Conservation (phyloP, 2,888 invertebrate species). For the Hoplodrina ambigua region DNA sequence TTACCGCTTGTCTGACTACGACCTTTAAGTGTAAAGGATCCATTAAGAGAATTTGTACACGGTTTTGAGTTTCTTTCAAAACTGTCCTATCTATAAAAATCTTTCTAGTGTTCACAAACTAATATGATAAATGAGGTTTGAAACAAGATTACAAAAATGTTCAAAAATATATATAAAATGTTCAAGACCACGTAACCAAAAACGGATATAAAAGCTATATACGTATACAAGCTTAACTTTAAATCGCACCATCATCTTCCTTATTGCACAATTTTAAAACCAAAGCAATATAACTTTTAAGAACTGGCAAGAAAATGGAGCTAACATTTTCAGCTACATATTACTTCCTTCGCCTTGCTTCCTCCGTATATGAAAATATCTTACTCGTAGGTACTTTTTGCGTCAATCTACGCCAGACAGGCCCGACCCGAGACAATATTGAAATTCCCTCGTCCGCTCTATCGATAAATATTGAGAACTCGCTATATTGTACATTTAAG, state of each 20-base stretch:
- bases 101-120: too few species aligned
- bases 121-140: too few species aligned
- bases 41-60: too few species aligned
- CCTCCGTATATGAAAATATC: conserved; percentile 72
- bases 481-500: conserved; percentile 43
- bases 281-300: conserved; percentile 44
- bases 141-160: neutral
- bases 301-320: conserved; percentile 59
- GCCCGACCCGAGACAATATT: conserved; percentile 62
- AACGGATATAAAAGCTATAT: neutral
- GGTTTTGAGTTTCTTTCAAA: neutral
- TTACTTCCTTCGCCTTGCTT: conserved; percentile 57
- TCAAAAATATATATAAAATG: neutral
- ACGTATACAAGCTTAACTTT: neutral
- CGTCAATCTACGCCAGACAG: conserved; percentile 60
- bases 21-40: neutral
- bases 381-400: conserved; percentile 72
- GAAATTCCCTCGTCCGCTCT: conserved; percentile 59
- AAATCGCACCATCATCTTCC: conserved; percentile 24
- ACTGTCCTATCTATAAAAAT: neutral
- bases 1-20: conserved; percentile 24
- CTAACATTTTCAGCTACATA: conserved; percentile 60
- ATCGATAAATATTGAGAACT: conserved; percentile 56
- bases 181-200: neutral
- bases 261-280: conserved; percentile 45